Percentiles rank a stretch among this genome's conserved stretches.
These are phyloP conservation scores for Nasonia oneida DNA, from an alignment of 2,888 invertebrate genomes.

Conservation along the genomic window DNA sequence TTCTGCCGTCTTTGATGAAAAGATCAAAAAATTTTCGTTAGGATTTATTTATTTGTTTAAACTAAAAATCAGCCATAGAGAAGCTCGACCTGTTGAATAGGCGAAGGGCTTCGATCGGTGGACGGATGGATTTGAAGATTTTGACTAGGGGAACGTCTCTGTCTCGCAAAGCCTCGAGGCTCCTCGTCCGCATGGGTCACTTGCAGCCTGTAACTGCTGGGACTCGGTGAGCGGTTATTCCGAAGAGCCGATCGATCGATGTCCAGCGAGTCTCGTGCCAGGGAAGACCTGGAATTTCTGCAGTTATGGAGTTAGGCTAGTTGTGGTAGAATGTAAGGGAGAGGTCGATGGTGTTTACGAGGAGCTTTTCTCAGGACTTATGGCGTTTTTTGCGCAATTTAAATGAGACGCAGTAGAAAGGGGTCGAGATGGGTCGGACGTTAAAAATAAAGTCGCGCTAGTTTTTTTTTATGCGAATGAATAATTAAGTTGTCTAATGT, in stretches of 20 bases:
- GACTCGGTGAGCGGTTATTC: constrained; percentile 76
- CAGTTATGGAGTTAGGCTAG: not conserved
- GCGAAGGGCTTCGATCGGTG: constrained; percentile 66
- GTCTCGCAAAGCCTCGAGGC: constrained; percentile 70
- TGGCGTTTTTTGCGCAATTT: too few relatives aligned
- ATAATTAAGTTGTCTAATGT: too few relatives aligned
- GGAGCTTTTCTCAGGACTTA: too few relatives aligned
- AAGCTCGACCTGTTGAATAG: constrained; percentile 46
- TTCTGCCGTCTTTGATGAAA: constrained; percentile 55
- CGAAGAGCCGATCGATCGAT: constrained; percentile 48
- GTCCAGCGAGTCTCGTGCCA: constrained; percentile 56
- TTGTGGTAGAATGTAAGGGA: not conserved
- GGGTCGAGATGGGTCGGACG: too few relatives aligned
- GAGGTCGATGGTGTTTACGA: too few relatives aligned
- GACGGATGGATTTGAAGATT: constrained; percentile 63
- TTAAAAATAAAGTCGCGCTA: too few relatives aligned
- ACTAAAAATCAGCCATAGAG: not conserved
- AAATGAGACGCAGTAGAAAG: too few relatives aligned
- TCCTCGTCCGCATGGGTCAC: constrained; percentile 77
- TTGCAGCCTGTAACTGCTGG: constrained; percentile 74
- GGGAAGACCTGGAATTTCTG: constrained; percentile 69
- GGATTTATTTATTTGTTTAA: not conserved
- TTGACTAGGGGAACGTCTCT: constrained; percentile 67
- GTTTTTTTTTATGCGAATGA: too few relatives aligned
- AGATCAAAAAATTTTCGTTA: too few relatives aligned